Base-by-base conservation (phyloP, 2,113 vertebrate genomes). In the Motacilla tschutschensis region DNA sequence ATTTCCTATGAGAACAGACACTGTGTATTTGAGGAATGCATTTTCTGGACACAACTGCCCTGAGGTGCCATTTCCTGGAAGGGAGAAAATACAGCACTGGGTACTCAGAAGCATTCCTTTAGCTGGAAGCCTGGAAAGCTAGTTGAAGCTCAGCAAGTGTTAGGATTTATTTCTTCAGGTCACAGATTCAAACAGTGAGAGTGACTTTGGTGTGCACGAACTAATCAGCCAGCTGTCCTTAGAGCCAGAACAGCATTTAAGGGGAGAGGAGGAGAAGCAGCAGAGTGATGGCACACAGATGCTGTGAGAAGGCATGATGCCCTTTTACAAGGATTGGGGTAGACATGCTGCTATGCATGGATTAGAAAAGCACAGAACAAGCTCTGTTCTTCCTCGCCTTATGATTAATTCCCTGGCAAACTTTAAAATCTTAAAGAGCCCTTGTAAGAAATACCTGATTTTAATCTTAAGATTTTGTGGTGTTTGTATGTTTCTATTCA, bases 81-180 rank as follows among this genome's bases (percentile, higher is more conserved):
- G 54, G 46, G 77, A 82, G 78, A 63, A 83, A 83, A 64, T 50
- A 54, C 22, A 65, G 38, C 8, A 8, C 80, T 89, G 50, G 50
- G 25, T 71, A 62, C 24, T 75, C 65, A 67, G 62, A 82, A 73
- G 5, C 38, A 78, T 58, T 81, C 55, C 64, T 84, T 40, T 15
- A 65, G 66, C 47, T 84, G 59, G 44, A 77, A 86, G 51, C 17
- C 36, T 82, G 78, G 44, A 55, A 91, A 73, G 50, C n/a, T 75
- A 65, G n/a, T 25, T 73, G 43, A 81, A 86, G 38, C 10, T 14
- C 75, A 57, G 48, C 36, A 63, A 82, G 67, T 57, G 57, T 71
- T 67, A 70, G 35, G 46, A 90, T 90, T 90, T 93, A 63, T 88
- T 87, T 90, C 84, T 79, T 87, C 48, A 73, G 20, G 81, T 76